Conservation (phyloP, 2,113 vertebrate species). For the Urocitellus parryii region DNA sequence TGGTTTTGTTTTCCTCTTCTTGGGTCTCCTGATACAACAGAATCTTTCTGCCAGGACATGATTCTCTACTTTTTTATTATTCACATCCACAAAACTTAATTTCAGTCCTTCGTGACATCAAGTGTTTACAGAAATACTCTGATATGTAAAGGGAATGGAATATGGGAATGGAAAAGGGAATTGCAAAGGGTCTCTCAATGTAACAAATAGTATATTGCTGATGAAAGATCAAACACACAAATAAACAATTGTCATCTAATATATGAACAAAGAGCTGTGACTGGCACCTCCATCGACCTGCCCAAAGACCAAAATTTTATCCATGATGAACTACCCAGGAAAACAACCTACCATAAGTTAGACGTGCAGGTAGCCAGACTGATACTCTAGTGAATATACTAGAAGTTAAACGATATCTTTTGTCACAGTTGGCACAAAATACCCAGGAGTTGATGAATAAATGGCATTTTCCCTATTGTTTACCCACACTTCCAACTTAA, state of each 20-base stretch:
- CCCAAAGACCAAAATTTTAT: neutral
- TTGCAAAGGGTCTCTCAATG: neutral
- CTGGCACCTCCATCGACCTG: neutral
- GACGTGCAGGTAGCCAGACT: neutral
- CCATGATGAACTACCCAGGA: neutral
- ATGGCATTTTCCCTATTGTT: neutral
- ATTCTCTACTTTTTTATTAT: slow-evolving; percentile 13
- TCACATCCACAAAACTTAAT: slow-evolving; percentile 27
- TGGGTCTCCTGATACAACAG: neutral
- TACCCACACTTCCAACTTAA: neutral
- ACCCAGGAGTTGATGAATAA: neutral
- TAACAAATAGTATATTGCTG: neutral
- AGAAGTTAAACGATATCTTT: neutral
- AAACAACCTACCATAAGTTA: neutral
- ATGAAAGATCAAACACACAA: neutral
- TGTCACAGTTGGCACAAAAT: neutral
- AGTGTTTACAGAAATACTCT: slow-evolving; percentile 39
- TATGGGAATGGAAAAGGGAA: neutral
- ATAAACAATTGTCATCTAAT: neutral
- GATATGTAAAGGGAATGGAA: neutral
- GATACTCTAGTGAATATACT: neutral
- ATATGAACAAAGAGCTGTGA: neutral
- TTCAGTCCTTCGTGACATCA: slow-evolving; percentile 37
- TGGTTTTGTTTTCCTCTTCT: neutral
- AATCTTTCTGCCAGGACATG: neutral